These are phyloP conservation scores for Lepus americanus DNA, from an alignment of 2,113 vertebrate species.

Conservation along the genomic window DNA sequence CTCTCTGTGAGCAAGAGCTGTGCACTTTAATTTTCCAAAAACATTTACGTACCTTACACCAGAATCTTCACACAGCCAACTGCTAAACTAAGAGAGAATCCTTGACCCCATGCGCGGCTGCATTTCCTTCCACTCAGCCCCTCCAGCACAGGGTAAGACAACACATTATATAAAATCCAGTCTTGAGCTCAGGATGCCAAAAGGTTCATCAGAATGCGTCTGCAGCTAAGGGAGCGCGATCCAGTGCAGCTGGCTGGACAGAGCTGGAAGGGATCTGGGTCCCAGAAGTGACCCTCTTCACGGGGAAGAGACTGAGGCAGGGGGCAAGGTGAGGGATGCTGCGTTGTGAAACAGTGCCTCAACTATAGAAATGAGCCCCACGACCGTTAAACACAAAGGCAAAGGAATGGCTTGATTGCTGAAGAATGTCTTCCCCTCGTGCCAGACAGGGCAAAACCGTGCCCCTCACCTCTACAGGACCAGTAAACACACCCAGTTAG, in stretches of 20 bases:
- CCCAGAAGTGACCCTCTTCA: neutral
- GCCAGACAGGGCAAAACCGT: neutral
- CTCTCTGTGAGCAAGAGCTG: neutral
- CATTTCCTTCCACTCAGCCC: neutral
- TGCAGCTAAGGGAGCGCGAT: neutral
- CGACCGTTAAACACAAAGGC: neutral
- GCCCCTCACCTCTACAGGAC: neutral
- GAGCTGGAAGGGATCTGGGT: neutral
- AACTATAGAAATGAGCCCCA: neutral
- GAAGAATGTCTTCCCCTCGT: neutral
- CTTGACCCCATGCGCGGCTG: neutral
- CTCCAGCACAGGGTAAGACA: neutral
- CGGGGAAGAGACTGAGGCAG: neutral
- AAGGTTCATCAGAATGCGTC: neutral
- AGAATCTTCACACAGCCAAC: neutral
- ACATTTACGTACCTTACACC: neutral
- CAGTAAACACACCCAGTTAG: neutral
- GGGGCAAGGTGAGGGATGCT: neutral
- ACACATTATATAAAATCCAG: constrained; percentile 48
- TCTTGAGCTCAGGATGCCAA: neutral
- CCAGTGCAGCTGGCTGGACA: neutral
- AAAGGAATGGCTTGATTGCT: neutral
- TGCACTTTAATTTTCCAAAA: constrained; percentile 22
- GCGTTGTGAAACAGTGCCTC: neutral
- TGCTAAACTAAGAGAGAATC: neutral